phyloP scores from a whole-genome alignment of 2,113 vertebrate genomes.

The human (Homo sapiens) region DNA sequence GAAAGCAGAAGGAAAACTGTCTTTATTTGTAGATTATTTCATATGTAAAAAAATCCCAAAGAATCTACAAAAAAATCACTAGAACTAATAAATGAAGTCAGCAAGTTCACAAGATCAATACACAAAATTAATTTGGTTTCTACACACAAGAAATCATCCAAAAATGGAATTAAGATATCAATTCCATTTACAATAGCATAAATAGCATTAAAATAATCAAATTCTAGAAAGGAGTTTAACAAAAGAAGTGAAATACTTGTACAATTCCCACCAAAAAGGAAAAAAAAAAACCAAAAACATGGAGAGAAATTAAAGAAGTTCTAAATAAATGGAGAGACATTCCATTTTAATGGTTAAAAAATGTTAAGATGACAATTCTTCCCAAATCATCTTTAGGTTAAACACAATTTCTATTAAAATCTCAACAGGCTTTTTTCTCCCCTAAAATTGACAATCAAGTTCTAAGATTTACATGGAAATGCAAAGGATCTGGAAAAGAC shows the following conservation, averaged over 20 bases:
- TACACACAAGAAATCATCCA: background rate
- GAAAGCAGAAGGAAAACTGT: conserved; percentile 19
- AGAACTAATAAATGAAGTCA: background rate
- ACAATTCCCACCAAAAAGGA: background rate
- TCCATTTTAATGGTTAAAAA: background rate
- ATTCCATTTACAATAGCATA: background rate
- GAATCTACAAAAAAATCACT: background rate
- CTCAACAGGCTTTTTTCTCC: background rate
- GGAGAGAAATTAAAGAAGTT: conserved; percentile 2
- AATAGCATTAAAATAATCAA: conserved; percentile 25
- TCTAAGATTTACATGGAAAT: background rate
- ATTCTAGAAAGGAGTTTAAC: background rate
- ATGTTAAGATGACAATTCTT: background rate
- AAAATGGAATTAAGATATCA: conserved; percentile 22
- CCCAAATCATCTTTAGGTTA: conserved; percentile 1
- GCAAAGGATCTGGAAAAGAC: background rate
- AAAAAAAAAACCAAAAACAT: background rate
- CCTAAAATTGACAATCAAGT: background rate
- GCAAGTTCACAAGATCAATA: background rate
- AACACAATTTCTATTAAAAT: conserved; percentile 9
- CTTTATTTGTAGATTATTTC: background rate
- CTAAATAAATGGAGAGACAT: background rate
- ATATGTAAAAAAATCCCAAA: background rate
- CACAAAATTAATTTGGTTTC: conserved; percentile 8
- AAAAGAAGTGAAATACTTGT: background rate